Base-by-base conservation (phyloP, 2,113 vertebrate genomes). In the Halcyon senegalensis region DNA sequence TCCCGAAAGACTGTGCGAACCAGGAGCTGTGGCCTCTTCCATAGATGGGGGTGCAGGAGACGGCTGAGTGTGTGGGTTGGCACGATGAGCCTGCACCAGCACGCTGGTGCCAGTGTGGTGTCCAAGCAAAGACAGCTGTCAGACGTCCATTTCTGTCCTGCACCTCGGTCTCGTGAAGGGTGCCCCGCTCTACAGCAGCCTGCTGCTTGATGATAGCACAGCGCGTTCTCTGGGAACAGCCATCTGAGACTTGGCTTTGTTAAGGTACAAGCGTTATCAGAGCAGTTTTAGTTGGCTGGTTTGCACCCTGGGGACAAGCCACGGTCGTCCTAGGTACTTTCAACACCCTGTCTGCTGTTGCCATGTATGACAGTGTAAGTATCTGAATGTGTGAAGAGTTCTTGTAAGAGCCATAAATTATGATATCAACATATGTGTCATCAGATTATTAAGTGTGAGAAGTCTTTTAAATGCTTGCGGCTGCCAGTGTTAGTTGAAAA, bases 271-370 rank as follows among this genome's bases (percentile, higher is more conserved):
- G 48, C 3, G 1, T 63, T 91, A 88, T 80, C 90, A 74, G 63
- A 77, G 77, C 33, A 64, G 30, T 51, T 90, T n/a, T 33, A 56
- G 68, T 51, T 55, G 93, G 83, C 90, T 94, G 83, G 30, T 89
- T 84, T 94, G 77, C 70, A 89, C 73, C 85, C 83, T 15, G 80
- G 74, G 83, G 80, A 70, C 76, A 94, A 87, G 43, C 28, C 44
- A 2, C 25, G 31, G 64, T 82, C 0, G 0, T 89, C 83, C 80
- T 68, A 92, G 98, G 98, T 98, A 95, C 97, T 98, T 98, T 98
- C 98, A 98, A 98, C 98, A 97, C 97, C 96, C 91, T 97, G 51
- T 98, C 97, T 98, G 98, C 98, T 98, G 97, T 97, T 98, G 97
- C 97, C 95, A 51, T 78, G 97, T 97, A 90, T 85, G 97, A 98